Evolutionary conservation across 2,797 vertebrate species (phyloP).

Genomic region (Falco concolor): DNA sequence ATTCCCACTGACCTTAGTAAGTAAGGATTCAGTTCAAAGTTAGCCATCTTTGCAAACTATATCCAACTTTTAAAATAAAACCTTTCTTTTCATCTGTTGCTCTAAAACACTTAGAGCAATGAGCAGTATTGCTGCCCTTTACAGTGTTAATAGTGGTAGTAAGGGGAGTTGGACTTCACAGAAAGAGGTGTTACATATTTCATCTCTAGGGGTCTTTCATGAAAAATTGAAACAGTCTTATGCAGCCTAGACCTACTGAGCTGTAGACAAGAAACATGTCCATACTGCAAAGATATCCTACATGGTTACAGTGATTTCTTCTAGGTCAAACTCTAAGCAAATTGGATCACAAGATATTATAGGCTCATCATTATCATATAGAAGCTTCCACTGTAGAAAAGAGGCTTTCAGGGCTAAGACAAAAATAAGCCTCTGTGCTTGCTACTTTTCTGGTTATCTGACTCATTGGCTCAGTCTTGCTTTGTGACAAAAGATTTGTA

Average conservation of each 20-base stretch:
- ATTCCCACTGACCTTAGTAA: neutral
- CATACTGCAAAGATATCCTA: neutral
- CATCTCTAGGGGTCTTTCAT: neutral
- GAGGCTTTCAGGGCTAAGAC: neutral
- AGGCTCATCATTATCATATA: neutral
- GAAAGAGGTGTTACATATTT: constrained; percentile 16
- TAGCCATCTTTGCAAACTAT: neutral
- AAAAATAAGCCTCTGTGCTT: neutral
- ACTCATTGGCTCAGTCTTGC: neutral
- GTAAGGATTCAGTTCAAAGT: neutral
- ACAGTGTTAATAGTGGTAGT: neutral
- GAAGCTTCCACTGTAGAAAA: neutral
- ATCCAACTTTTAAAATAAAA: neutral
- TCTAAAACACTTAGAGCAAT: neutral
- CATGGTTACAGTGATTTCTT: neutral
- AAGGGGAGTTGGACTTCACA: neutral
- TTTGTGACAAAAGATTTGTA: neutral
- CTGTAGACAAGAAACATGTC: neutral
- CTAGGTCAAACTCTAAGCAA: neutral
- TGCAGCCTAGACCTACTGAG: neutral
- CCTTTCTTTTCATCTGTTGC: neutral
- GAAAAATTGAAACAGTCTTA: neutral
- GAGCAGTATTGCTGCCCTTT: neutral
- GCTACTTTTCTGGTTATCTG: neutral
- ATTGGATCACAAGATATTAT: neutral